Conservation (phyloP, 2,888 invertebrate species). For the Chymomyza caudatula region DNA sequence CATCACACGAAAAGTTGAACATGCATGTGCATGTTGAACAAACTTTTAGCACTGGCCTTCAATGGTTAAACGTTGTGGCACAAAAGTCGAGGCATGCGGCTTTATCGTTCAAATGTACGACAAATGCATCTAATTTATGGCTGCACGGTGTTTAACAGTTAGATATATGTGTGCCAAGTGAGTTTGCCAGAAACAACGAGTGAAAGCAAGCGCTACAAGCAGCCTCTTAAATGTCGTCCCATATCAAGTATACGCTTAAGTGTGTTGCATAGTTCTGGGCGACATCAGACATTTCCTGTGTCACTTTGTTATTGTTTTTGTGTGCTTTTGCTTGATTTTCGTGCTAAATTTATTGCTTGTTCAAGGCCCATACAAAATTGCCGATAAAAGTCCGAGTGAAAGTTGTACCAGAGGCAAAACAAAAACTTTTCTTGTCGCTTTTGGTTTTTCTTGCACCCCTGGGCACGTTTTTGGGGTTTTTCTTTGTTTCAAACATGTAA, state of each 20-base stretch:
- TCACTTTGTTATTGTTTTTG: background rate
- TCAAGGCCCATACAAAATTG: conserved; percentile 1
- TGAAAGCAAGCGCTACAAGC: background rate
- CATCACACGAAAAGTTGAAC: no score
- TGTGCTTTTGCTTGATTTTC: background rate
- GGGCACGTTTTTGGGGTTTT: conserved; percentile 56
- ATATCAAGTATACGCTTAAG: conserved; percentile 1
- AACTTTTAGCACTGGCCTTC: background rate
- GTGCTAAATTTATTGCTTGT: conserved; percentile 25
- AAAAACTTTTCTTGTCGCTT: conserved; percentile 44
- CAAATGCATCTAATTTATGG: conserved; percentile 40
- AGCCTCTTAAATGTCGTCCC: conserved; percentile 5
- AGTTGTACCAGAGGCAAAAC: conserved; percentile 20
- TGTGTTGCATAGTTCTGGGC: conserved; percentile 7
- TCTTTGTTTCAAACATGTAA: background rate
- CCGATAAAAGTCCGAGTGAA: conserved; percentile 33
- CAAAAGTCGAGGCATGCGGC: background rate
- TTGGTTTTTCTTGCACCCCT: conserved; percentile 32
- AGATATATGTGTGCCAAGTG: background rate
- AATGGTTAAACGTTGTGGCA: background rate
- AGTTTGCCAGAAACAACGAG: background rate
- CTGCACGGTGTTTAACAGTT: background rate
- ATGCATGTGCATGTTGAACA: no score
- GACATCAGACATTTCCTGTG: background rate
- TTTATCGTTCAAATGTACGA: conserved; percentile 13